A percentile compares a stretch with the other conserved stretches of the same genome.
These are phyloP conservation scores for Megaleporinus macrocephalus DNA, from an alignment of 2,113 vertebrate genomes.

Conservation along the genomic window DNA sequence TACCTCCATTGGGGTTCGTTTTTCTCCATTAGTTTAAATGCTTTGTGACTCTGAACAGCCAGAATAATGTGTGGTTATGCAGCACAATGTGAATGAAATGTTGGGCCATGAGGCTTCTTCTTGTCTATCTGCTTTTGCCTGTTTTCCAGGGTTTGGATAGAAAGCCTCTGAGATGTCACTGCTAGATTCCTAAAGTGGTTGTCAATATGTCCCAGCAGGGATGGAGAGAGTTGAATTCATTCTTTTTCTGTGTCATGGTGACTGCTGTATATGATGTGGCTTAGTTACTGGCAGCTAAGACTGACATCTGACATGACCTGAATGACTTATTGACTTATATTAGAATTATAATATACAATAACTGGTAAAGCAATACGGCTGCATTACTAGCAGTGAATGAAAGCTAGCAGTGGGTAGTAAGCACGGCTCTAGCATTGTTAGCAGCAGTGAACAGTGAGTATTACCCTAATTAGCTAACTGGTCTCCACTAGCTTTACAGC, in stretches of 20 bases:
- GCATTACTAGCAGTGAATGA: too few relatives aligned
- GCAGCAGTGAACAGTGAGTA: too few relatives aligned
- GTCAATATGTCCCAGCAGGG: background rate
- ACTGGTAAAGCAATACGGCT: background rate
- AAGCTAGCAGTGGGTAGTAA: too few relatives aligned
- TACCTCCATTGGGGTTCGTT: conserved; percentile 22
- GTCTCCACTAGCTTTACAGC: background rate
- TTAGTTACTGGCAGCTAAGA: background rate
- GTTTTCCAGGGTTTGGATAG: background rate
- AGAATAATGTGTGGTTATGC: background rate
- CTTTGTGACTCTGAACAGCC: background rate
- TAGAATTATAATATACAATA: too few relatives aligned
- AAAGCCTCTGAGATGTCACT: background rate
- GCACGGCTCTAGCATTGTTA: too few relatives aligned
- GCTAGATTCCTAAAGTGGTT: conserved; percentile 12
- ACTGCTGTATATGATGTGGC: background rate
- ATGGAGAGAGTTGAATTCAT: background rate
- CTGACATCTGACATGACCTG: background rate
- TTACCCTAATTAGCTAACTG: background rate
- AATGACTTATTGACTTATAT: background rate
- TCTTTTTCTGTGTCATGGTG: background rate
- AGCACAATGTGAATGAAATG: background rate
- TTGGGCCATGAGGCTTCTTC: background rate
- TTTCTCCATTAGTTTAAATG: conserved; percentile 38
- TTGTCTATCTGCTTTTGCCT: background rate